Evolutionary conservation across 2,888 invertebrate genomes (phyloP).

Genomic region (Mantis religiosa): DNA sequence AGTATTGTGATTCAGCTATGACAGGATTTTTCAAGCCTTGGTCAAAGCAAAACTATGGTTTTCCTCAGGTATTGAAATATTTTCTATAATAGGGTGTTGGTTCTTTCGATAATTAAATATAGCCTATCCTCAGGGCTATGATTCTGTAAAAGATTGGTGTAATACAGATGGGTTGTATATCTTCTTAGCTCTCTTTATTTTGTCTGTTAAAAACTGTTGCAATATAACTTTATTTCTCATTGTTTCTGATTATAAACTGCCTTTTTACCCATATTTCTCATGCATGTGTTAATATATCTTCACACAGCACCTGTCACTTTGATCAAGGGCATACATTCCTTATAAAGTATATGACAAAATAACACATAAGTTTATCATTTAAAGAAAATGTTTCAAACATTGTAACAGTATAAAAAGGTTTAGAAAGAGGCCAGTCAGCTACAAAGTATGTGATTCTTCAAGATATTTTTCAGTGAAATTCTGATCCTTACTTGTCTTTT

Average conservation of each 20-base stretch:
- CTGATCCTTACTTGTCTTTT: too few relatives aligned
- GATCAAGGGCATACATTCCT: not conserved
- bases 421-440: too few relatives aligned
- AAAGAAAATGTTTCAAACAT: too few relatives aligned
- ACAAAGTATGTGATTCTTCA: too few relatives aligned
- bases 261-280: not conserved
- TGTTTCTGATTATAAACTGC: not conserved
- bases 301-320: not conserved
- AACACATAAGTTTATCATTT: too few relatives aligned
- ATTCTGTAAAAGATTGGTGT: not conserved
- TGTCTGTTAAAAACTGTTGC: too few relatives aligned
- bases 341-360: not conserved
- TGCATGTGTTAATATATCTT: not conserved
- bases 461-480: too few relatives aligned
- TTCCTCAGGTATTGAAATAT: not conserved
- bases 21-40: constrained; percentile 14
- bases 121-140: not conserved
- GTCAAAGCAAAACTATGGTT: not conserved
- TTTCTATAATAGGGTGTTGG: not conserved
- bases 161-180: not conserved
- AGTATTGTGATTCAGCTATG: constrained; percentile 7
- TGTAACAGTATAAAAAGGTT: too few relatives aligned
- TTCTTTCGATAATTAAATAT: not conserved
- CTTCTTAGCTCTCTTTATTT: too few relatives aligned
- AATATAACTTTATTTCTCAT: not conserved